These are phyloP conservation scores for Drosophila rellima DNA, from an alignment of 2,888 invertebrate species.

Conservation along the genomic window DNA sequence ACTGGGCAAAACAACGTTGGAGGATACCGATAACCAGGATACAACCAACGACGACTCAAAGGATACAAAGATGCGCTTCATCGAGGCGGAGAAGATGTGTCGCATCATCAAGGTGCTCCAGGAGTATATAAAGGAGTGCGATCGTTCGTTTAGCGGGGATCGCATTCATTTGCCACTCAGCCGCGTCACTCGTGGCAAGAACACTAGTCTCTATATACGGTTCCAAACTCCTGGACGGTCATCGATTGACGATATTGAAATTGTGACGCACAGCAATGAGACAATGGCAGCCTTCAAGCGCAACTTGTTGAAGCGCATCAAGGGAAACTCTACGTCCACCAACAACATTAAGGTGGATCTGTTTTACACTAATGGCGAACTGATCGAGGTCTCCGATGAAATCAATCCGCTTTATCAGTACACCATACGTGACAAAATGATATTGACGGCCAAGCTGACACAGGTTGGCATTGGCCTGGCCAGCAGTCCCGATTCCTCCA, in stretches of 20 bases:
- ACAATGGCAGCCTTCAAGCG: conserved; percentile 94
- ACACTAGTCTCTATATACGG: conserved; percentile 93
- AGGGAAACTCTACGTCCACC: conserved; percentile 88
- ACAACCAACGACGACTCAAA: conserved; percentile 77
- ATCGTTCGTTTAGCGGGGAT: conserved; percentile 94
- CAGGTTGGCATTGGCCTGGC: conserved; percentile 90
- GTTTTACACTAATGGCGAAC: conserved; percentile 93
- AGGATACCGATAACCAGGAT: conserved; percentile 61
- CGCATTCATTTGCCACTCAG: conserved; percentile 93
- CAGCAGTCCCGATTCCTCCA: conserved; percentile 96
- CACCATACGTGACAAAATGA: conserved; percentile 90
- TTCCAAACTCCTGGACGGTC: conserved; percentile 95
- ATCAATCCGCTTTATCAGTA: conserved; percentile 94
- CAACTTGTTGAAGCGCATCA: conserved; percentile 88
- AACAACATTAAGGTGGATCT: conserved; percentile 95
- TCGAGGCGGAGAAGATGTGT: conserved; percentile 94
- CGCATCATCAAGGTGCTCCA: conserved; percentile 97
- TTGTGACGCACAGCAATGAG: conserved; percentile 97
- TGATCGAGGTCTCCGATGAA: conserved; percentile 94
- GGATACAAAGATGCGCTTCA: conserved; percentile 83
- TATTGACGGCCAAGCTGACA: conserved; percentile 92
- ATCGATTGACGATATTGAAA: conserved; percentile 95
- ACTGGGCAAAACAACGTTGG: conserved; percentile 80
- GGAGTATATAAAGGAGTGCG: conserved; percentile 98
- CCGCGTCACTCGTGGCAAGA: conserved; percentile 96